These are phyloP conservation scores for Ambastaia sidthimunki DNA, from an alignment of 2,797 vertebrate genomes.

Conservation along the genomic window DNA sequence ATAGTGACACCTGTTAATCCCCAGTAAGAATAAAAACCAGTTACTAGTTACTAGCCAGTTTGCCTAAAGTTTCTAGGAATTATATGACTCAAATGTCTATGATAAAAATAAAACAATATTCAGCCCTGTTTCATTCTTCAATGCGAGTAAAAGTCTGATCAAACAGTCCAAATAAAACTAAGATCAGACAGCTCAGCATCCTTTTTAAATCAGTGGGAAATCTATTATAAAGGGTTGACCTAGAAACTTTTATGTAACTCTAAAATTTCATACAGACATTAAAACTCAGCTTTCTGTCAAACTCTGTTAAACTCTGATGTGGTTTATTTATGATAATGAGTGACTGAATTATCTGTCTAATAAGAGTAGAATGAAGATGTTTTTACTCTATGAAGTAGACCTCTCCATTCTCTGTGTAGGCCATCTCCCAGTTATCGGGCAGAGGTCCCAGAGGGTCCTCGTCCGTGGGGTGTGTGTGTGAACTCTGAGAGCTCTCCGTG, in stretches of 20 bases:
- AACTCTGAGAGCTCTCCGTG: constrained; percentile 97
- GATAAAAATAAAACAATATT: not conserved
- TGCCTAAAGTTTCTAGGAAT: too few relatives aligned
- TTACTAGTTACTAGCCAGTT: not conserved
- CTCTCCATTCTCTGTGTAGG: constrained; percentile 99
- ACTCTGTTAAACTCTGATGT: not conserved
- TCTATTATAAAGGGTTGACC: too few relatives aligned
- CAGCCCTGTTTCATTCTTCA: not conserved
- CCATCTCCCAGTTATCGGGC: constrained; percentile 99
- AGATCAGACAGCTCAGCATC: not conserved
- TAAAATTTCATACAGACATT: not conserved
- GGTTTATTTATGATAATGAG: not conserved
- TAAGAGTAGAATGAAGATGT: not conserved
- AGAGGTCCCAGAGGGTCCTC: constrained; percentile 94
- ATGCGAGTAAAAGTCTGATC: not conserved
- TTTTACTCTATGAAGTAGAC: constrained; percentile 99
- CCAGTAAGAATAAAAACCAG: not conserved
- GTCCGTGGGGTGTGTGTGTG: constrained; percentile 90
- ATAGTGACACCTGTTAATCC: not conserved
- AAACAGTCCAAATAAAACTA: not conserved
- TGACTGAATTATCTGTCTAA: not conserved
- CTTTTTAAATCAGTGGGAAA: not conserved
- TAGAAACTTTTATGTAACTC: too few relatives aligned
- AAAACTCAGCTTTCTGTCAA: too few relatives aligned
- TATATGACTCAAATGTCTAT: not conserved